These are phyloP conservation scores for Lepidotrigona ventralis DNA, from an alignment of 1,140 invertebrate genomes.

Conservation along the genomic window DNA sequence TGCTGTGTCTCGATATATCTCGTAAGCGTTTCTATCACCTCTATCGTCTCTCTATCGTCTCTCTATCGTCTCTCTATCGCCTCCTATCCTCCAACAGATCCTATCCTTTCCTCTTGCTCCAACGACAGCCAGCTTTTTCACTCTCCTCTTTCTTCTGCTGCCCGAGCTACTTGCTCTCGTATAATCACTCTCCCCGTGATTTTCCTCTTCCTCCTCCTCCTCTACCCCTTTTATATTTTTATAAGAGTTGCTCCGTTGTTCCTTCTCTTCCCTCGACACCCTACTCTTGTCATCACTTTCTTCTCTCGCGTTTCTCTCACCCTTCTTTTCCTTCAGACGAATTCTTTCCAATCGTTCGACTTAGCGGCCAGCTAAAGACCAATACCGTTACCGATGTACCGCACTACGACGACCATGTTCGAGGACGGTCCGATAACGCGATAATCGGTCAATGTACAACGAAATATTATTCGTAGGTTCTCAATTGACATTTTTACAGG, in stretches of 20 bases:
- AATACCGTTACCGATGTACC: background rate
- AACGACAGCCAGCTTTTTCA: too few relatives aligned
- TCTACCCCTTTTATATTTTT: too few relatives aligned
- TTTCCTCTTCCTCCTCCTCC: too few relatives aligned
- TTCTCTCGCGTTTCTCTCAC: too few relatives aligned
- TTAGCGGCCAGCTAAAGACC: background rate
- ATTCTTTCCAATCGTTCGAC: background rate
- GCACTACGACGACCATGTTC: background rate
- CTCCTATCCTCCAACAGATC: background rate
- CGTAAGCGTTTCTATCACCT: slow-evolving; percentile 36
- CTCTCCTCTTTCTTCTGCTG: too few relatives aligned
- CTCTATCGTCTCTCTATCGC: background rate
- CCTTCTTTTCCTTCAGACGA: background rate
- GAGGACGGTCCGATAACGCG: background rate
- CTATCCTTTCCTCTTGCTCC: background rate
- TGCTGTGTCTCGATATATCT: slow-evolving; percentile 46
- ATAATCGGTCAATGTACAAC: background rate
- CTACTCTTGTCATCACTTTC: too few relatives aligned
- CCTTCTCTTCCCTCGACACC: too few relatives aligned
- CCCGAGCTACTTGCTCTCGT: too few relatives aligned
- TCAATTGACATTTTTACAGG: background rate
- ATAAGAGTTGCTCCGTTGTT: too few relatives aligned
- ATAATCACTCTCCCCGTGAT: too few relatives aligned
- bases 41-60: background rate
- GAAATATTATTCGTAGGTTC: background rate